A percentile compares a stretch with the other conserved stretches of the same genome.
Evolutionary conservation across 1,140 invertebrate genomes (phyloP).

Genomic region (Coptotermes formosanus): DNA sequence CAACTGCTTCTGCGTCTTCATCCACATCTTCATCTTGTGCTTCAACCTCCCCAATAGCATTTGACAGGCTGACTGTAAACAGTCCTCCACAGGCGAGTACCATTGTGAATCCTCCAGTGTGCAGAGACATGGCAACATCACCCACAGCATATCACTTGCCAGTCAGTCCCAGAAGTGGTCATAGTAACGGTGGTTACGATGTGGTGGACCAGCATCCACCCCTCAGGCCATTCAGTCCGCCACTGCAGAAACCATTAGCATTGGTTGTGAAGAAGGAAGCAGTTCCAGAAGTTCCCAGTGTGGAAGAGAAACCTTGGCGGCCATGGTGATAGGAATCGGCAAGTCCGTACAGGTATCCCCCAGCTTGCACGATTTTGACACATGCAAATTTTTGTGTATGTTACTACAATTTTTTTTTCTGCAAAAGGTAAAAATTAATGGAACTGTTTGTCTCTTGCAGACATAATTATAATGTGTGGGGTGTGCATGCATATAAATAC

Average conservation of each 20-base stretch:
- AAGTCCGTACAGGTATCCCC: background rate
- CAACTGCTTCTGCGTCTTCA: constrained; percentile 61
- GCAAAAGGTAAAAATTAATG: too few relatives aligned
- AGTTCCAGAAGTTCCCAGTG: constrained; percentile 48
- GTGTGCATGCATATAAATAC: too few relatives aligned
- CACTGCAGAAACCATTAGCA: constrained; percentile 62
- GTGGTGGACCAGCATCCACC: constrained; percentile 13
- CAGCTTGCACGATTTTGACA: too few relatives aligned
- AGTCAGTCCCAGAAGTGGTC: constrained; percentile 37
- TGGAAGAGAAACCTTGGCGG: constrained; percentile 58
- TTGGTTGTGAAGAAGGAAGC: constrained; percentile 65
- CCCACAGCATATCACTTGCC: constrained; percentile 38
- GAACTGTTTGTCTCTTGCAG: too few relatives aligned
- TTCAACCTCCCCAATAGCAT: constrained; percentile 44
- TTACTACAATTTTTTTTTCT: too few relatives aligned
- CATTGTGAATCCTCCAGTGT: constrained; percentile 39
- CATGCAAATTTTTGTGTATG: too few relatives aligned
- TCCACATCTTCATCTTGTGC: constrained; percentile 46
- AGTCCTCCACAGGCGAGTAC: constrained; percentile 47
- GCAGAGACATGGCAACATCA: constrained; percentile 49
- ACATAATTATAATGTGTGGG: too few relatives aligned
- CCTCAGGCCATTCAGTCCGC: constrained; percentile 38
- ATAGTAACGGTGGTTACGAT: background rate
- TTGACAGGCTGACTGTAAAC: constrained; percentile 45
- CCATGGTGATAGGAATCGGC: constrained; percentile 63